Evolutionary conservation across 2,888 invertebrate species (phyloP).

Genomic region (Mythimna loreyi): DNA sequence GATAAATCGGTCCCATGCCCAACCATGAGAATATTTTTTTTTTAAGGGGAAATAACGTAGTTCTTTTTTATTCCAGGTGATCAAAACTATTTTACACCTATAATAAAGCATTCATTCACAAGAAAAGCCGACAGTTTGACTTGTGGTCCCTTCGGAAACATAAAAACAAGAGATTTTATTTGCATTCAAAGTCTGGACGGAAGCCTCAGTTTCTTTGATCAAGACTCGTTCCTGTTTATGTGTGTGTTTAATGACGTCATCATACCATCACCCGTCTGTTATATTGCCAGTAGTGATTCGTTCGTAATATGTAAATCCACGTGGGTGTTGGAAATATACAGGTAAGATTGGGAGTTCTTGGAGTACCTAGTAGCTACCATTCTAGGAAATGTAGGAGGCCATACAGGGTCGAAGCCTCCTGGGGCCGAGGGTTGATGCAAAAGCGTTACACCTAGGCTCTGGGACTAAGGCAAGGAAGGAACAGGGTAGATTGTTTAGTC

Average conservation of each 20-base stretch:
- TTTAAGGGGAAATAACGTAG: not conserved
- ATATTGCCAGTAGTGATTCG: conserved; percentile 95
- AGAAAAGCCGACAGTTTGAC: conserved; percentile 95
- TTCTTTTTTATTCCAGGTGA: conserved; percentile 89
- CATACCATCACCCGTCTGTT: conserved; percentile 96
- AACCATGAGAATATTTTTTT: not conserved
- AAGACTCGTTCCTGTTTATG: conserved; percentile 96
- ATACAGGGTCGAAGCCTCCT: no score
- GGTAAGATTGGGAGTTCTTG: conserved; percentile 87
- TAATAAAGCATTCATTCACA: conserved; percentile 95
- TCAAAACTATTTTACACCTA: conserved; percentile 92
- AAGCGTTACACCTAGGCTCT: no score
- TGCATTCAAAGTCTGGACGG: conserved; percentile 98
- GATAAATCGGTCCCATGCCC: no score
- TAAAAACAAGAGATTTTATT: conserved; percentile 95
- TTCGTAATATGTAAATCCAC: conserved; percentile 96
- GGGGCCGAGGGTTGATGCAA: no score
- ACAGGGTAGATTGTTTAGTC: no score
- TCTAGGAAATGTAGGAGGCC: no score
- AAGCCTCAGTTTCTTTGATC: conserved; percentile 97
- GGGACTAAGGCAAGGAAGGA: no score
- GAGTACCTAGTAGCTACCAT: no score
- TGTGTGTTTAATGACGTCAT: conserved; percentile 95
- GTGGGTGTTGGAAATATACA: conserved; percentile 96
- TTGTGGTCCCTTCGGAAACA: conserved; percentile 96